Conservation (phyloP, 2,113 vertebrate species). For the Xiphorhynchus elegans region DNA sequence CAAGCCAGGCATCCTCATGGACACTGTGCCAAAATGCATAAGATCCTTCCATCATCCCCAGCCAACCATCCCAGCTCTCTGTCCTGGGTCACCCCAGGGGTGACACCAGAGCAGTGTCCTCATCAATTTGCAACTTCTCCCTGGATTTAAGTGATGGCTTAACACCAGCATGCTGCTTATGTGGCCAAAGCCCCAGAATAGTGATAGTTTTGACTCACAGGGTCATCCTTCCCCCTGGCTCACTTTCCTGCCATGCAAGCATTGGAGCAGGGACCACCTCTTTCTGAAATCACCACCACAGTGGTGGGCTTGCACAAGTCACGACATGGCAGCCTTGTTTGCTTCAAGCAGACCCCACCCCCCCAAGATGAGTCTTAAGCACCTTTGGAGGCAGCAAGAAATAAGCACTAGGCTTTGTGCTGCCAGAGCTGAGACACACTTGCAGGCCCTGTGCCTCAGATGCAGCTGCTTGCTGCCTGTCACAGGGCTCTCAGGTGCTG, state of each 20-base stretch:
- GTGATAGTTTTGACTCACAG: background rate
- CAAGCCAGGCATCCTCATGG: background rate
- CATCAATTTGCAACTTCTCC: background rate
- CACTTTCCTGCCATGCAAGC: background rate
- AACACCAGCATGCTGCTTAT: background rate
- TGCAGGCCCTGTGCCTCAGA: background rate
- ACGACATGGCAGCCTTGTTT: fast-evolving
- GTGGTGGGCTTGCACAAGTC: background rate
- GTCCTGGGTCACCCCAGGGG: background rate
- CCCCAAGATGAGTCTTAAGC: background rate
- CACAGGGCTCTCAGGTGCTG: conserved; percentile 1
- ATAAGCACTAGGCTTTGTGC: background rate
- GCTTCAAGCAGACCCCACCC: background rate
- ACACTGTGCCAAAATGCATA: fast-evolving
- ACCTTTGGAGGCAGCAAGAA: background rate
- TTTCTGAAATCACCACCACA: background rate
- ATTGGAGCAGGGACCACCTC: fast-evolving
- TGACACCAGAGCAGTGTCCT: background rate
- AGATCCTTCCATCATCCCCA: background rate
- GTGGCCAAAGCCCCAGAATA: background rate
- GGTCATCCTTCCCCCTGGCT: background rate
- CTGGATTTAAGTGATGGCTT: background rate
- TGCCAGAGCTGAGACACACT: fast-evolving
- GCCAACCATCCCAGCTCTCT: background rate
- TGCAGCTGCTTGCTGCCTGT: background rate